These are phyloP conservation scores for Allochrocebus solatus DNA, from an alignment of 2,797 vertebrate genomes.

Conservation along the genomic window DNA sequence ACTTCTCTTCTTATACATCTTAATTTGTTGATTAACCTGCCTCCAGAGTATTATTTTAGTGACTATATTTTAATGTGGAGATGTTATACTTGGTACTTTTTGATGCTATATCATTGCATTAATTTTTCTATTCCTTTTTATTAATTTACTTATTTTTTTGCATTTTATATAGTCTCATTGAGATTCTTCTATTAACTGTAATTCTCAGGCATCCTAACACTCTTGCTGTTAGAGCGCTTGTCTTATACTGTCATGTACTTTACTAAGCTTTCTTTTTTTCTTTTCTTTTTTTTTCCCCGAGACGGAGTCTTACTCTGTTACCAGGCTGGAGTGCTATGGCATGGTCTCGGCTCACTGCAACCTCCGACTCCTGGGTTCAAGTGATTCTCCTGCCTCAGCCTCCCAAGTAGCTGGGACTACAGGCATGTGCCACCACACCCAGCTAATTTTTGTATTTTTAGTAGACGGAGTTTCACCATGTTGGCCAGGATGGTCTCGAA, in stretches of 20 bases:
- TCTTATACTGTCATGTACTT: neutral
- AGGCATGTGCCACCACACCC: too few species aligned
- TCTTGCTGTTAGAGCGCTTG: conserved; percentile 26
- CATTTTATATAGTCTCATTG: neutral
- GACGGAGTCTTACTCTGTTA: too few species aligned
- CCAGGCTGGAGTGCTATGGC: too few species aligned
- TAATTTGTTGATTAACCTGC: neutral
- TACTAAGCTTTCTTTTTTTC: neutral
- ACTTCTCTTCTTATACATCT: neutral
- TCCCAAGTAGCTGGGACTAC: too few species aligned
- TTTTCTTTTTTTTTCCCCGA: too few species aligned
- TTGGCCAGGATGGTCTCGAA: too few species aligned
- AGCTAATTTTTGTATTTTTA: too few species aligned
- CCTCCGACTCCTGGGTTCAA: too few species aligned
- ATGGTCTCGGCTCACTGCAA: too few species aligned
- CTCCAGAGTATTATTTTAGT: neutral
- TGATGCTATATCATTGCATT: neutral
- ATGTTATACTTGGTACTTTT: neutral
- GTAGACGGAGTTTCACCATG: too few species aligned
- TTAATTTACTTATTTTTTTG: neutral
- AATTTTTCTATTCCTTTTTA: neutral
- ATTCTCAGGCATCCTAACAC: neutral
- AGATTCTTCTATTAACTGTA: neutral
- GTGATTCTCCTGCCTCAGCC: too few species aligned
- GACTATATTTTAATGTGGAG: neutral